A percentile compares a stretch with the other conserved stretches of the same genome.
phyloP scores from a whole-genome alignment of 53 echinoderm and acorn worm species.

The Echinometra lucunter region DNA sequence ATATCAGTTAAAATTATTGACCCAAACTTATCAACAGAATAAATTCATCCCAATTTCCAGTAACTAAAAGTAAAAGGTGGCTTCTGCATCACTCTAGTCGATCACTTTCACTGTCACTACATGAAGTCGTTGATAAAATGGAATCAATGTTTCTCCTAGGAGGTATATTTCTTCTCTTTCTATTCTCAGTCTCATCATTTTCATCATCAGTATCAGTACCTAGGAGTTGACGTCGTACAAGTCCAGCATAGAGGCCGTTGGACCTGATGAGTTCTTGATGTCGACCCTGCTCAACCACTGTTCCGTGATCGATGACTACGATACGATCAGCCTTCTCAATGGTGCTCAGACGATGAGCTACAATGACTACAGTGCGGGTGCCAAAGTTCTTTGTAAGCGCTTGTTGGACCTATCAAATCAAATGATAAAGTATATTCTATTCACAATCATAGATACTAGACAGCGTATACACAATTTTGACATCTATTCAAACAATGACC shows the following conservation, averaged over 20 bases:
- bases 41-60: not conserved
- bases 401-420: constrained; percentile 74
- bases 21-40: no score
- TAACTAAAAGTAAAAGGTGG: not conserved
- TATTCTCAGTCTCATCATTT: not conserved
- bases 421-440: not conserved
- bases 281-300: constrained; percentile 81
- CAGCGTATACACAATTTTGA: not conserved
- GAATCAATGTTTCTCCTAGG: not conserved
- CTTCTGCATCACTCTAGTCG: not conserved
- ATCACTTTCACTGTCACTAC: not conserved
- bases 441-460: not conserved
- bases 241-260: constrained; percentile 78
- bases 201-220: constrained; percentile 3
- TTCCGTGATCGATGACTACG: constrained; percentile 85
- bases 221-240: constrained; percentile 85
- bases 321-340: constrained; percentile 87
- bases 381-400: constrained; percentile 74
- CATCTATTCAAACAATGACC: no score
- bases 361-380: constrained; percentile 80
- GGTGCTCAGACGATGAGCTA: constrained; percentile 90
- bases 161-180: not conserved
- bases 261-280: constrained; percentile 77
- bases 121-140: not conserved
- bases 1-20: no score